Percentiles rank a stretch among this genome's conserved stretches.
These are phyloP conservation scores for Phoenoteleia sp. DNA, from an alignment of 2,888 invertebrate species.

Conservation along the genomic window DNA sequence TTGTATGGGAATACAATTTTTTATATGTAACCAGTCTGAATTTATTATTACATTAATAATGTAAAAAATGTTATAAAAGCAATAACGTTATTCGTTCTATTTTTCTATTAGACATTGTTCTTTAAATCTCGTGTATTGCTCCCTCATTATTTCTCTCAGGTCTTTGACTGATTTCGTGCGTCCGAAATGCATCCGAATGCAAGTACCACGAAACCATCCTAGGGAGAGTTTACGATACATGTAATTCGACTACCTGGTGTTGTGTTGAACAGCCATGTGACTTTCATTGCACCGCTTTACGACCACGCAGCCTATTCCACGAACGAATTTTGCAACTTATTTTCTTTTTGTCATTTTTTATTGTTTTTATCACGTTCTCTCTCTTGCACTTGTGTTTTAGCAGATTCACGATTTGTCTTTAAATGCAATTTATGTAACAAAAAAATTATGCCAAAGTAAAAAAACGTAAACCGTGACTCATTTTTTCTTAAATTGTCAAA, in stretches of 20 bases:
- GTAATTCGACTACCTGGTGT: slow-evolving; percentile 77
- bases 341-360: slow-evolving; percentile 2
- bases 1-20: too few species aligned
- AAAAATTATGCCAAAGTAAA: slow-evolving; percentile 5
- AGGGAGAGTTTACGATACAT: slow-evolving; percentile 76
- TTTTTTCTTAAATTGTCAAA: not conserved
- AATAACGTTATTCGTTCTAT: too few species aligned
- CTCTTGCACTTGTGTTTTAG: not conserved
- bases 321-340: slow-evolving; percentile 58
- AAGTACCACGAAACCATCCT: slow-evolving; percentile 76
- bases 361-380: slow-evolving; percentile 11
- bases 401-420: slow-evolving; percentile 32
- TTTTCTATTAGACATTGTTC: not conserved
- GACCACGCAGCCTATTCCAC: slow-evolving; percentile 59
- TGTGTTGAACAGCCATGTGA: slow-evolving; percentile 41
- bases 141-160: slow-evolving; percentile 56
- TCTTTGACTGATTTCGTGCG: slow-evolving; percentile 77
- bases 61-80: too few species aligned
- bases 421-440: slow-evolving; percentile 18
- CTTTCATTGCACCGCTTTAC: slow-evolving; percentile 63
- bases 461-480: not conserved
- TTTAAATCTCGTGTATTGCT: slow-evolving; percentile 45
- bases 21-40: too few species aligned
- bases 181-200: slow-evolving; percentile 63
- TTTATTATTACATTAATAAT: too few species aligned